Evolutionary conservation across 2,113 vertebrate genomes (phyloP).

Genomic region (Strix uralensis): DNA sequence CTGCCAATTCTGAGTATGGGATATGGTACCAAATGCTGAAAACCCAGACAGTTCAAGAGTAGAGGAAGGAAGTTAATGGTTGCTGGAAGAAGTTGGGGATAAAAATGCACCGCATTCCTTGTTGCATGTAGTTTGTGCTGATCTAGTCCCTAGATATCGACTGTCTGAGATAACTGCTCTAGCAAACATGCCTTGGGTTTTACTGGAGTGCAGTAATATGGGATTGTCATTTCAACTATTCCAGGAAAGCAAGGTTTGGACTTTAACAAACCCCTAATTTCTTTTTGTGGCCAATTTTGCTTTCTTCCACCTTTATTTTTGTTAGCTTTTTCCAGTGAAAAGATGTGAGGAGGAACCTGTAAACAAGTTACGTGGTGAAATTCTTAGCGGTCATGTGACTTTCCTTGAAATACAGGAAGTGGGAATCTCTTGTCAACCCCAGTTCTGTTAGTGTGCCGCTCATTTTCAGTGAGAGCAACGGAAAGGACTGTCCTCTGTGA

Average conservation of each 20-base stretch:
- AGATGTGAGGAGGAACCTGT: neutral
- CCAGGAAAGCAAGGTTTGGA: neutral
- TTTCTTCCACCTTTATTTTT: neutral
- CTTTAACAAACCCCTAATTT: neutral
- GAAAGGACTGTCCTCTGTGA: neutral
- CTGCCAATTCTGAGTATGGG: neutral
- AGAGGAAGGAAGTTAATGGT: neutral
- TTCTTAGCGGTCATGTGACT: neutral
- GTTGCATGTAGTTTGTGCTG: neutral
- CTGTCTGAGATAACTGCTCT: neutral
- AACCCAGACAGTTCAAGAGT: neutral
- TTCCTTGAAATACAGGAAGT: accelerated
- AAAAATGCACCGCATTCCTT: neutral
- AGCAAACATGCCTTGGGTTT: neutral
- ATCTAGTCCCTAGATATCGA: neutral
- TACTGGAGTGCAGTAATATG: neutral
- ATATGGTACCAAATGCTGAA: neutral
- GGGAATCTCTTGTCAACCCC: neutral
- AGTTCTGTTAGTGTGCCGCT: neutral
- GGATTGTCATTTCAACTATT: accelerated
- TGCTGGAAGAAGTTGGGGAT: neutral
- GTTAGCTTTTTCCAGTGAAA: neutral
- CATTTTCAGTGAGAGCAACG: neutral
- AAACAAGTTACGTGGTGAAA: neutral
- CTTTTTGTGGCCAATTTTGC: neutral